phyloP scores from a whole-genome alignment of 1,140 invertebrate species.

The Octopus sinensis region DNA sequence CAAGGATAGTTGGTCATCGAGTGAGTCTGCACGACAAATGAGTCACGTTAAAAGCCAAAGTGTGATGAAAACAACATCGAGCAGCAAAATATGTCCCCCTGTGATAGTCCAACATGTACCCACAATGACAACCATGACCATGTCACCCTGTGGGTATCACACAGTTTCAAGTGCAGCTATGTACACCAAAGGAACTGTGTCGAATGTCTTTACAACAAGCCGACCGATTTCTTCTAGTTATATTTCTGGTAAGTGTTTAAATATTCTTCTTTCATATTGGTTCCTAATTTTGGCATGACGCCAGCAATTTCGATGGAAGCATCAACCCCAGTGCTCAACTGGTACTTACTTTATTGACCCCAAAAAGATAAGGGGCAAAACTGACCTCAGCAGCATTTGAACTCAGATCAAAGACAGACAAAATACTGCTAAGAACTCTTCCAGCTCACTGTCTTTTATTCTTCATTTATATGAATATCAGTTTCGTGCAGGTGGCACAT shows the following conservation, averaged over 20 bases:
- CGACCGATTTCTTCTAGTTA: not conserved
- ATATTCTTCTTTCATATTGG: too few relatives aligned
- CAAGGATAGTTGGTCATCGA: not conserved
- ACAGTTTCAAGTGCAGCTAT: slow-evolving; percentile 3
- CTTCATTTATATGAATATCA: too few relatives aligned
- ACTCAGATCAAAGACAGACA: too few relatives aligned
- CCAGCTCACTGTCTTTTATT: too few relatives aligned
- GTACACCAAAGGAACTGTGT: not conserved
- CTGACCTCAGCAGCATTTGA: too few relatives aligned
- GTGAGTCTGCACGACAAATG: not conserved
- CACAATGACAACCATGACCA: slow-evolving; percentile 1
- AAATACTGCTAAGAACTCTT: too few relatives aligned
- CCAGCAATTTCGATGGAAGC: too few relatives aligned
- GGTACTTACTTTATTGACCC: too few relatives aligned
- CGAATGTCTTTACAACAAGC: not conserved
- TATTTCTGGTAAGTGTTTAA: not conserved
- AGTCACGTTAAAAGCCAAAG: not conserved
- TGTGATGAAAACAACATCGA: not conserved
- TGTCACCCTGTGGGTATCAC: not conserved
- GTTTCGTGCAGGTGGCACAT: too few relatives aligned
- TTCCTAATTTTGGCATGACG: too few relatives aligned
- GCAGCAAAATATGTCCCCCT: not conserved
- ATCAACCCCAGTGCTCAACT: too few relatives aligned
- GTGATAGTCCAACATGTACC: not conserved
- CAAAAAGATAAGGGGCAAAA: too few relatives aligned